A percentile compares a stretch with the other conserved stretches of the same genome.
These are phyloP conservation scores for Phrixothrix hirtus DNA, from an alignment of 2,888 invertebrate genomes.

Conservation along the genomic window DNA sequence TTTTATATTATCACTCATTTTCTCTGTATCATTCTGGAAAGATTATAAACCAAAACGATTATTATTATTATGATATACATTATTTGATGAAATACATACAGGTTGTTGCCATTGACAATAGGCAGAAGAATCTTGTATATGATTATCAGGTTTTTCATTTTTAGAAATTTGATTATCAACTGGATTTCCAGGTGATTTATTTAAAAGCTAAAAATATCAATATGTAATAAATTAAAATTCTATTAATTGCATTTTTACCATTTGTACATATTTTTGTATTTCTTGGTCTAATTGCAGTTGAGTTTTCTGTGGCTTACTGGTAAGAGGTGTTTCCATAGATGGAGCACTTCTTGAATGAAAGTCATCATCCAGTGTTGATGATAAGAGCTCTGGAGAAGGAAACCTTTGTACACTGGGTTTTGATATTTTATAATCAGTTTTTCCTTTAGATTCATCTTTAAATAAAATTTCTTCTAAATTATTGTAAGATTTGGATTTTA, in stretches of 20 bases:
- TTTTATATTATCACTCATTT: conserved; percentile 10
- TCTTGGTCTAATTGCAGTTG: conserved; percentile 50
- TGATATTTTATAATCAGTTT: conserved; percentile 8
- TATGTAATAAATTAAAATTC: conserved; percentile 13
- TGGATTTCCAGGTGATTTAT: conserved; percentile 42
- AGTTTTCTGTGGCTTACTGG: conserved; percentile 41
- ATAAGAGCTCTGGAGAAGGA: conserved; percentile 24
- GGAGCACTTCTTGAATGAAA: conserved; percentile 31
- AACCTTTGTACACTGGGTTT: conserved; percentile 1
- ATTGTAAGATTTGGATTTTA: conserved; percentile 45
- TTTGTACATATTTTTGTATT: conserved; percentile 58
- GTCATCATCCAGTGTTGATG: conserved; percentile 33
- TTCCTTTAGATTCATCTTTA: conserved; percentile 7
- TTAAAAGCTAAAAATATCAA: conserved; percentile 42
- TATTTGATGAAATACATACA: too few relatives aligned
- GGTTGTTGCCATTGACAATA: conserved; percentile 8
- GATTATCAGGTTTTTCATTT: conserved; percentile 8
- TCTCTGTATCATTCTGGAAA: conserved; percentile 9
- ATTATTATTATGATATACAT: neutral
- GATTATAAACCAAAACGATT: neutral
- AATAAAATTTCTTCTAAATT: conserved; percentile 46
- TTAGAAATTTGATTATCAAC: conserved; percentile 29
- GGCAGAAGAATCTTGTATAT: neutral
- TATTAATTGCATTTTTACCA: conserved; percentile 47
- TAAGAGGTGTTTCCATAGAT: conserved; percentile 48